A percentile compares a stretch with the other conserved stretches of the same genome.
Conservation (phyloP, 2,888 invertebrate species). For the Torymus auratus region DNA sequence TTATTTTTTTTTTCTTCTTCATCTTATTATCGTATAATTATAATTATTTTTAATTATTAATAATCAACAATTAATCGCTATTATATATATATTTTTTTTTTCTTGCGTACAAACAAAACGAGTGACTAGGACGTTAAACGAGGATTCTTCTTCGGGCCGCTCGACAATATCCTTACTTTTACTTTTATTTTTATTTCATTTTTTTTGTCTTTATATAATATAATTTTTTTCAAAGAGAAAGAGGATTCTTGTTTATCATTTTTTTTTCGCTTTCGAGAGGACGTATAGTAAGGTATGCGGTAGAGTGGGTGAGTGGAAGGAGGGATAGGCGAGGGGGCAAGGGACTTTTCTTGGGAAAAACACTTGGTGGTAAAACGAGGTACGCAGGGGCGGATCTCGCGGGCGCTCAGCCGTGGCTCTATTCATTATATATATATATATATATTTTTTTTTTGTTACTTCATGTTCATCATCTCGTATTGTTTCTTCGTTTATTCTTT, state of each 20-base stretch:
- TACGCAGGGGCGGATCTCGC: conserved; percentile 43
- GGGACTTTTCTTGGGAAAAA: conserved; percentile 14
- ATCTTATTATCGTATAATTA: conserved; percentile 58
- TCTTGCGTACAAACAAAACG: conserved; percentile 59
- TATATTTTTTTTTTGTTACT: not conserved
- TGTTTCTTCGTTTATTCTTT: conserved; percentile 22
- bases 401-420: conserved; percentile 14
- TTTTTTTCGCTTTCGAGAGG: conserved; percentile 20
- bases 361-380: conserved; percentile 40
- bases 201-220: conserved; percentile 8
- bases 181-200: no score
- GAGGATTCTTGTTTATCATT: conserved; percentile 30
- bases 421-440: conserved; percentile 13
- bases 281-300: conserved; percentile 18
- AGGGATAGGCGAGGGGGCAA: not conserved
- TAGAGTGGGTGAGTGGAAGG: not conserved
- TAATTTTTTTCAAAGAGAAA: conserved; percentile 39
- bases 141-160: conserved; percentile 58
- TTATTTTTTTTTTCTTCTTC: conserved; percentile 51
- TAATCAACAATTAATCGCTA: conserved; percentile 61
- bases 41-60: conserved; percentile 62
- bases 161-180: conserved; percentile 56
- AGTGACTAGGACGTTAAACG: conserved; percentile 60
- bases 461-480: conserved; percentile 5
- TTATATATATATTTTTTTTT: conserved; percentile 53